Conservation (phyloP, 2,113 vertebrate species). For the Macquaria ambigua region DNA sequence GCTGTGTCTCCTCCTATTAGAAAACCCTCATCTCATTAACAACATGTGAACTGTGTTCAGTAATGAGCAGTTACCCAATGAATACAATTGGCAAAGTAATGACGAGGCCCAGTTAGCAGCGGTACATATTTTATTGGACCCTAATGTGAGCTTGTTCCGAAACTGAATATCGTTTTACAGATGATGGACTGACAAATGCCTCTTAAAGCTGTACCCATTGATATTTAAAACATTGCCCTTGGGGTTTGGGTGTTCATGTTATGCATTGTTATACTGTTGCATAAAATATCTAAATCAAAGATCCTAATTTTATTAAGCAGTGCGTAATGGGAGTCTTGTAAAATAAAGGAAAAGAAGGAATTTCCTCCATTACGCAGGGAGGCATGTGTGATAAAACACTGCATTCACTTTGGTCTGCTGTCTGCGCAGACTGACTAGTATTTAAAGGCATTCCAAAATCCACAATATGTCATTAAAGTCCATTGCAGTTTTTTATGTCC, state of each 20-base stretch:
- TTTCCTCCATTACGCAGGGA: constrained; percentile 54
- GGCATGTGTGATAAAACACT: constrained; percentile 45
- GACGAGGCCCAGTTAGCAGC: constrained; percentile 41
- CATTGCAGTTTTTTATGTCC: background rate
- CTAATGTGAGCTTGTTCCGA: constrained; percentile 50
- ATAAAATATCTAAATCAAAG: constrained; percentile 54
- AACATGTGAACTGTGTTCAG: constrained; percentile 62
- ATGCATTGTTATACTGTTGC: constrained; percentile 27
- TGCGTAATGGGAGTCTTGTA: constrained; percentile 53
- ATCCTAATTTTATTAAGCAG: constrained; percentile 45
- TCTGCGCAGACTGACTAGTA: constrained; percentile 1
- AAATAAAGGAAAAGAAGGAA: constrained; percentile 63
- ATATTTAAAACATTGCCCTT: constrained; percentile 33
- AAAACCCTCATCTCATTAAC: constrained; percentile 67
- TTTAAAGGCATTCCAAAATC: background rate
- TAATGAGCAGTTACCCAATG: constrained; percentile 61
- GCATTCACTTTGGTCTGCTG: constrained; percentile 44
- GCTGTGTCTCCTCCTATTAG: constrained; percentile 45
- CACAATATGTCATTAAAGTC: constrained; percentile 2
- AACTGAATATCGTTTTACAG: constrained; percentile 39
- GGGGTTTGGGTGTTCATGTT: constrained; percentile 36
- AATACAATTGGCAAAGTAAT: constrained; percentile 54
- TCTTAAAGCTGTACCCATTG: constrained; percentile 43
- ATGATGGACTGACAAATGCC: constrained; percentile 41
- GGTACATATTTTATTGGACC: constrained; percentile 64